Evolutionary conservation across 2,797 vertebrate genomes (phyloP).

Genomic region (Microchirus variegatus): DNA sequence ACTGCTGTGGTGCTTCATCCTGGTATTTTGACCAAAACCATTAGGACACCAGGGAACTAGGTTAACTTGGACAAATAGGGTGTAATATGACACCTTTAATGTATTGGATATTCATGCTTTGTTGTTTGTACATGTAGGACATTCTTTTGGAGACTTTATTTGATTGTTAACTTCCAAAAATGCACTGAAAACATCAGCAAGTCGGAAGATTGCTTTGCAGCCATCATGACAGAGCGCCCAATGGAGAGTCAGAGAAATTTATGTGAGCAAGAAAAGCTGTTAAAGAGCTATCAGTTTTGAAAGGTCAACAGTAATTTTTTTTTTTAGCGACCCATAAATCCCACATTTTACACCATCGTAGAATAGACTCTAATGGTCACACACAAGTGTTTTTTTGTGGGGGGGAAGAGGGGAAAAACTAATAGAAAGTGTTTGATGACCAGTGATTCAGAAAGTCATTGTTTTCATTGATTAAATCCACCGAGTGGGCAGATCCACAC

Average conservation of each 20-base stretch:
- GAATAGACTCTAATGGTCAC: conserved; percentile 24
- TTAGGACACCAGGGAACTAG: no score
- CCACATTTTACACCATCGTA: conserved; percentile 32
- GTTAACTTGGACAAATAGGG: no score
- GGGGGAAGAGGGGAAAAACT: no score
- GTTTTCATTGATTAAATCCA: conserved; percentile 39
- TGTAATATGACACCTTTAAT: no score
- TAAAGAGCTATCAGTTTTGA: conserved; percentile 52
- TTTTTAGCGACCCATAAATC: conserved; percentile 52
- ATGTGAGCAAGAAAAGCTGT: conserved; percentile 45
- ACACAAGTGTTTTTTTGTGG: no score
- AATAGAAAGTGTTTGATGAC: background rate
- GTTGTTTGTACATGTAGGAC: conserved; percentile 11
- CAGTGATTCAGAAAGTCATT: conserved; percentile 11
- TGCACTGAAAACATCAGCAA: conserved; percentile 18
- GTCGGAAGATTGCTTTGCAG: conserved; percentile 34
- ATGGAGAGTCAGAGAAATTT: conserved; percentile 36
- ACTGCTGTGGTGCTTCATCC: no score
- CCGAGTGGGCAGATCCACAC: conserved; percentile 46
- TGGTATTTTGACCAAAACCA: no score
- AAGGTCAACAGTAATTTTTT: conserved; percentile 51
- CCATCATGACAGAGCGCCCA: conserved; percentile 25
- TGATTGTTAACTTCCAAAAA: no score
- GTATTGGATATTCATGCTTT: conserved; percentile 1
- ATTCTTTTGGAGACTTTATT: conserved; percentile 24